A percentile compares a stretch with the other conserved stretches of the same genome.
Conservation (phyloP, 2,113 vertebrate genomes). For the Chascanopsetta lugubris region DNA sequence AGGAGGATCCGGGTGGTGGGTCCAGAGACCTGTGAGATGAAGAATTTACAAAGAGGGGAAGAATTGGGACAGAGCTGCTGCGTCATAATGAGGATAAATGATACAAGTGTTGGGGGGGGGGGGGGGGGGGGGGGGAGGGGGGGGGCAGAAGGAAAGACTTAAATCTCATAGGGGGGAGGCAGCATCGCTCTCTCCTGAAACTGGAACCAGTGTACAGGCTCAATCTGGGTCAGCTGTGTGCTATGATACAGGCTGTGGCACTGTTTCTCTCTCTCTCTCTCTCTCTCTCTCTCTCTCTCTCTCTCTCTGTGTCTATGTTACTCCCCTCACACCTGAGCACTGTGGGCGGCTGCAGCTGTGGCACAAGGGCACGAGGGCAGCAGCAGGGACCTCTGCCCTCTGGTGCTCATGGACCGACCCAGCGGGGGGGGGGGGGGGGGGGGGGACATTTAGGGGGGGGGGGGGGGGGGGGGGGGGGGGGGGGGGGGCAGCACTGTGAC, state of each 20-base stretch:
- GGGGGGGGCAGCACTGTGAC: slow-evolving; percentile 70
- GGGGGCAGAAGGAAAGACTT: slow-evolving; percentile 49
- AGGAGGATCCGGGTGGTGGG: slow-evolving; percentile 26
- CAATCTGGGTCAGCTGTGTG: not conserved
- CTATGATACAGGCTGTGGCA: slow-evolving; percentile 9
- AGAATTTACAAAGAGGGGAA: slow-evolving; percentile 45
- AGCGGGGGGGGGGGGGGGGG: slow-evolving; percentile 20
- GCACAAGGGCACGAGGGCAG: slow-evolving; percentile 55
- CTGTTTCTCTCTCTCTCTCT: slow-evolving; percentile 23
- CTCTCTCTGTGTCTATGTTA: slow-evolving; percentile 9
- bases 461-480: slow-evolving; percentile 61
- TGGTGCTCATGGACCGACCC: slow-evolving; percentile 31
- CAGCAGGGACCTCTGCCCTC: slow-evolving; percentile 30
- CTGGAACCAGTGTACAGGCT: not conserved
- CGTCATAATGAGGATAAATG: slow-evolving; percentile 39
- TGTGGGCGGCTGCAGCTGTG: slow-evolving; percentile 48
- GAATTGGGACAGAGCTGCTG: slow-evolving; percentile 22
- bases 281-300: slow-evolving; percentile 30
- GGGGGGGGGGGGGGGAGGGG: slow-evolving; percentile 21
- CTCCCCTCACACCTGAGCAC: slow-evolving; percentile 32
- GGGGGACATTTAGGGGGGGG: slow-evolving; percentile 46
- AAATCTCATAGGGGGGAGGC: slow-evolving; percentile 51
- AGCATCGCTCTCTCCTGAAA: not conserved
- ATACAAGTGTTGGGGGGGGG: slow-evolving; percentile 42
- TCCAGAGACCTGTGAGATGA: slow-evolving; percentile 28